phyloP scores from a whole-genome alignment of 2,797 vertebrate species.

The Coregonus suidteri region DNA sequence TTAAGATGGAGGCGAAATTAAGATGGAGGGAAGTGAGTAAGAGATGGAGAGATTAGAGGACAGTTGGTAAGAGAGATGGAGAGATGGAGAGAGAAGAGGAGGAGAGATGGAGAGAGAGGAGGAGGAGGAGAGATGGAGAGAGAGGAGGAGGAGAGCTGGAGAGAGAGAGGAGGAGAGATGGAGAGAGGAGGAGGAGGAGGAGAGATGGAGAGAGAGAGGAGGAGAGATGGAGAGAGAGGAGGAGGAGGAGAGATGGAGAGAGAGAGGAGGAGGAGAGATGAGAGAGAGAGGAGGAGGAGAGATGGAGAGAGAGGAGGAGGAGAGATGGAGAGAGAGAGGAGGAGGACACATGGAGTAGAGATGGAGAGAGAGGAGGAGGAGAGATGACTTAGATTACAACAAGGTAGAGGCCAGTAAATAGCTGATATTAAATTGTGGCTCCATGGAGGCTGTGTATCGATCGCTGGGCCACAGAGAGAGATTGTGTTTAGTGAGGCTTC shows the following conservation, averaged over 20 bases:
- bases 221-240: background rate
- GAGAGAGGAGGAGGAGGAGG: background rate
- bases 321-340: background rate
- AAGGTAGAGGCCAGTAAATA: slow-evolving; percentile 74
- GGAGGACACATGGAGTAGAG: background rate
- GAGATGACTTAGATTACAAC: slow-evolving; percentile 80
- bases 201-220: background rate
- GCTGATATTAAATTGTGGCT: slow-evolving; percentile 75
- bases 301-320: background rate
- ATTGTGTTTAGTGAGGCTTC: slow-evolving; percentile 56
- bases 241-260: slow-evolving; percentile 58
- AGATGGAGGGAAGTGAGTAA: too few species aligned
- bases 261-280: background rate
- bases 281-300: background rate
- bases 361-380: slow-evolving; percentile 35
- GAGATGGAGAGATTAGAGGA: too few species aligned
- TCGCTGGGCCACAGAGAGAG: slow-evolving; percentile 43
- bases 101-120: background rate
- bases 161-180: background rate
- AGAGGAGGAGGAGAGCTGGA: background rate
- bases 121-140: background rate
- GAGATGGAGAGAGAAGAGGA: background rate
- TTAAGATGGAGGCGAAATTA: too few species aligned
- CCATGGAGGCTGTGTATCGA: slow-evolving; percentile 76
- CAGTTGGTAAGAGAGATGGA: too few species aligned